Conservation (phyloP, 2,888 invertebrate genomes). For the Dusona sp. region DNA sequence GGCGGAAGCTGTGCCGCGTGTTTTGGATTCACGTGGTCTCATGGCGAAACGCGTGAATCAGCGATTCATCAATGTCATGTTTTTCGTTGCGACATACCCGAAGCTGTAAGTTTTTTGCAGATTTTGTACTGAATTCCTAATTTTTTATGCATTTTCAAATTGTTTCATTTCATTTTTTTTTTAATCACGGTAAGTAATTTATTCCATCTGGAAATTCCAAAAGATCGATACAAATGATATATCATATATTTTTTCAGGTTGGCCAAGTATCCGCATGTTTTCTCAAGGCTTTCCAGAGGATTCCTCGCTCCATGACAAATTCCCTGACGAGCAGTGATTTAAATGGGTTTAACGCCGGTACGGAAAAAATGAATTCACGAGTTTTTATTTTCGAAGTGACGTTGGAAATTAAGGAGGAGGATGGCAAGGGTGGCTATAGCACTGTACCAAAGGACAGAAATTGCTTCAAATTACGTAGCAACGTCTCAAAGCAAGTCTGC, state of each 20-base stretch:
- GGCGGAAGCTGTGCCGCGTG: constrained; percentile 95
- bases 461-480: constrained; percentile 93
- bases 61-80: constrained; percentile 98
- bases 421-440: constrained; percentile 92
- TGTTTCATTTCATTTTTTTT: not conserved
- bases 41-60: constrained; percentile 94
- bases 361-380: constrained; percentile 85
- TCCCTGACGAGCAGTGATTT: constrained; percentile 89
- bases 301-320: constrained; percentile 93
- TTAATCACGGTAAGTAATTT: too few relatives aligned
- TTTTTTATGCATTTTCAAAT: not conserved
- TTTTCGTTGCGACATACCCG: constrained; percentile 97
- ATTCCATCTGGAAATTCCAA: too few relatives aligned
- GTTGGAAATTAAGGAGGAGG: constrained; percentile 97
- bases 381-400: constrained; percentile 96
- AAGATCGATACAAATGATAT: not conserved
- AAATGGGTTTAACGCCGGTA: constrained; percentile 86
- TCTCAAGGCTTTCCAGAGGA: constrained; percentile 96
- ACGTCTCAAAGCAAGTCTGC: constrained; percentile 95
- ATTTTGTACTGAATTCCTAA: not conserved
- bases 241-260: constrained; percentile 83
- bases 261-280: constrained; percentile 89
- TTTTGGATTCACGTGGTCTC: constrained; percentile 99
- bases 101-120: constrained; percentile 89
- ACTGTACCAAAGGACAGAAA: constrained; percentile 95